Conservation (phyloP, 37 sponge, comb jelly and placozoan genomes). For the Halisarca cf. caerulea region DNA sequence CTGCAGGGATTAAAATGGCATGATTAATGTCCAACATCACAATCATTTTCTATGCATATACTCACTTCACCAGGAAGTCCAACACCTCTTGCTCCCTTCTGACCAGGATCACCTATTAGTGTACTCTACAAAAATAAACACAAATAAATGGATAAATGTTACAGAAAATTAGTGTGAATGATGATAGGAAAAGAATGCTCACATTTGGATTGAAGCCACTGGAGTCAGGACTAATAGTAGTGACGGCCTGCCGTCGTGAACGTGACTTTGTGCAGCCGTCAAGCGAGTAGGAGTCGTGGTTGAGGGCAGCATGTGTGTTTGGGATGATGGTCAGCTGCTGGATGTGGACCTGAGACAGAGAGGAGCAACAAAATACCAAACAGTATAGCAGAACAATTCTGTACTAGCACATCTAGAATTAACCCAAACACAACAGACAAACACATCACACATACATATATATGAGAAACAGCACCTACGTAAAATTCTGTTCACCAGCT, state of each 20-base stretch:
- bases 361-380: no score
- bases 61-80: constrained; percentile 3
- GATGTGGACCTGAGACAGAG: background rate
- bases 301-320: background rate
- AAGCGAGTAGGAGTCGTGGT: background rate
- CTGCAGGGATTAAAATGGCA: background rate
- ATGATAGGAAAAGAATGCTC: background rate
- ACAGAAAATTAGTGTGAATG: no score
- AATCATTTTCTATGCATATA: background rate
- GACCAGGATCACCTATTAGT: background rate
- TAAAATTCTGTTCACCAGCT: no score
- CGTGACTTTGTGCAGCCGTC: background rate
- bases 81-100: background rate
- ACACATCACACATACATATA: no score
- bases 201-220: background rate
- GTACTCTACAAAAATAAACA: background rate
- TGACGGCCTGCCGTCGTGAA: background rate
- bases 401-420: no score
- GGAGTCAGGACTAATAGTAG: background rate
- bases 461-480: no score
- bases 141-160: background rate
- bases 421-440: no score
- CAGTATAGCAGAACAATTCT: no score
- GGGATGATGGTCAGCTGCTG: constrained; percentile 5
- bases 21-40: background rate